Evolutionary conservation across 2,888 invertebrate species (phyloP).

Genomic region (Prionchulus punctatus): DNA sequence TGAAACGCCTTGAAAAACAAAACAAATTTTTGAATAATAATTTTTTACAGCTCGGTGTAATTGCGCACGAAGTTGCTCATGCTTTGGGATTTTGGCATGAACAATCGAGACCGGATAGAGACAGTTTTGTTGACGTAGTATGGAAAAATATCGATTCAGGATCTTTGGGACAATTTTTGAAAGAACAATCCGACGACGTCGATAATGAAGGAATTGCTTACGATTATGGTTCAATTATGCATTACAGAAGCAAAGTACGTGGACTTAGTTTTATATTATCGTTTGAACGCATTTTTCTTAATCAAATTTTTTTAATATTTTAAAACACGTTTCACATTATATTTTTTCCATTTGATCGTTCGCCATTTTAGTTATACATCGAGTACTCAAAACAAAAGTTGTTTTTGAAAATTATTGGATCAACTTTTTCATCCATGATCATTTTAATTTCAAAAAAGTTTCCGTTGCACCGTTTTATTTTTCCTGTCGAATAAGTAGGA

Average conservation of each 20-base stretch:
- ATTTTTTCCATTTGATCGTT: no score
- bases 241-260: conserved; percentile 19
- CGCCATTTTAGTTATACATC: no score
- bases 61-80: conserved; percentile 33
- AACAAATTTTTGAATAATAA: conserved; percentile 2
- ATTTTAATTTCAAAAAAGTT: neutral
- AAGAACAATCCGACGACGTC: conserved; percentile 29
- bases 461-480: no score
- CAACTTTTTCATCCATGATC: neutral
- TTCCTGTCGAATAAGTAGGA: no score
- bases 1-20: neutral
- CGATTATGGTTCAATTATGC: conserved; percentile 32
- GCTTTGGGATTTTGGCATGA: conserved; percentile 33
- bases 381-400: no score
- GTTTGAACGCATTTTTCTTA: no score
- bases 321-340: no score
- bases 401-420: no score
- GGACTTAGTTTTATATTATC: no score
- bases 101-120: conserved; percentile 12
- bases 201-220: conserved; percentile 30
- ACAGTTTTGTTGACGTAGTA: conserved; percentile 5
- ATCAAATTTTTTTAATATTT: no score
- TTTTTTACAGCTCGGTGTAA: conserved; percentile 27
- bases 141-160: conserved; percentile 16
- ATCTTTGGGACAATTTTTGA: conserved; percentile 30